Conservation (phyloP, 2,888 invertebrate genomes). For the Limenitis camilla region DNA sequence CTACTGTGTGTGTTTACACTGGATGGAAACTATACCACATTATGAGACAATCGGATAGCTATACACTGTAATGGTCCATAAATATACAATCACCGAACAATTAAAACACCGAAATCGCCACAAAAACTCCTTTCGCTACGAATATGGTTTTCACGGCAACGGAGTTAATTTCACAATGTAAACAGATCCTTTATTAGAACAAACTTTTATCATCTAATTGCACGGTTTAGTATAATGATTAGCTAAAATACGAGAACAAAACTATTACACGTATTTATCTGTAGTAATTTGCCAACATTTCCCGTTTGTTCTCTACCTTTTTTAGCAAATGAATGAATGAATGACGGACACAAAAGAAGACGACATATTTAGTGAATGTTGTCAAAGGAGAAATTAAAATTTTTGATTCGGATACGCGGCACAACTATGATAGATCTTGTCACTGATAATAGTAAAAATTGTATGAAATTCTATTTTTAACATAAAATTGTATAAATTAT, state of each 20-base stretch:
- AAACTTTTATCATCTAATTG: constrained; percentile 32
- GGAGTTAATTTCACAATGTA: constrained; percentile 58
- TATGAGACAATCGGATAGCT: constrained; percentile 40
- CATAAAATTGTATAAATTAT: not conserved
- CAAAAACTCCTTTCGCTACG: constrained; percentile 56
- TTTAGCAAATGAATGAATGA: constrained; percentile 62
- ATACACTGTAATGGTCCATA: constrained; percentile 49
- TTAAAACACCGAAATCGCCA: constrained; percentile 42
- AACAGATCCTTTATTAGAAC: constrained; percentile 52
- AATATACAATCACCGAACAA: constrained; percentile 44
- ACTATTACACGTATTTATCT: constrained; percentile 60
- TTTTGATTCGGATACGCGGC: constrained; percentile 24
- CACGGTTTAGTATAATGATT: constrained; percentile 17
- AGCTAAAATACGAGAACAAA: constrained; percentile 34
- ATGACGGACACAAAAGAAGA: constrained; percentile 39
- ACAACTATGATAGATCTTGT: not conserved
- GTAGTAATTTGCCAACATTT: constrained; percentile 68
- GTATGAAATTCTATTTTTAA: not conserved
- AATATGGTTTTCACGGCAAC: constrained; percentile 47
- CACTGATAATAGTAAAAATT: not conserved
- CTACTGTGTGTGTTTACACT: constrained; percentile 29
- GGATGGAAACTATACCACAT: constrained; percentile 23
- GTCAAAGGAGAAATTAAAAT: constrained; percentile 27
- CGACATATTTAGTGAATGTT: constrained; percentile 36
- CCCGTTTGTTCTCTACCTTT: constrained; percentile 51